Evolutionary conservation across 2,888 invertebrate genomes (phyloP), one percentile per base, ranked within the genome.

Genomic region (Torymus texanus): DNA sequence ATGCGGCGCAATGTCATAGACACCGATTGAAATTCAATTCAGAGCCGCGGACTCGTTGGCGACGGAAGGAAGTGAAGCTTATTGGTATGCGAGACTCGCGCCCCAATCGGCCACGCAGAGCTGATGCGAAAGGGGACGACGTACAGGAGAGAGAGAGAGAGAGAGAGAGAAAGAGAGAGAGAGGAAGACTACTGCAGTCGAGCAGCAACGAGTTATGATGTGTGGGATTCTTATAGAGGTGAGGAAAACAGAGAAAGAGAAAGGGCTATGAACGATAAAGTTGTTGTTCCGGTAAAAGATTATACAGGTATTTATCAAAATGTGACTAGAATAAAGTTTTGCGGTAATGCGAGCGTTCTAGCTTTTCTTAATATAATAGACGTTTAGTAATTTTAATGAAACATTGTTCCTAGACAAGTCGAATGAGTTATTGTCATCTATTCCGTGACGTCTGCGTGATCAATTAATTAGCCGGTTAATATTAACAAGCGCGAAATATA

Each of bases 61-160:
- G 83, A 85, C 86, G 89, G 89, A 90, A 90, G 90, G 89, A 90
- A 90, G 89, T 88, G 86, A 82, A 83, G 83, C 83, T 87, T 83
- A 86, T 90, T 89, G 85, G 86, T 88, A 90, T 90, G 87, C 90
- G 86, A 85, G 86, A 84, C 84, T 8, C 83, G 84, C 75, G 74
- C 8, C 18, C n/a, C 3, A 61, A 67, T 18, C 0, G 14, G 67
- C 41, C 41, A 29, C 5, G 10, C 41, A 41, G 41, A 41, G 41
- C 58, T 62, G 56, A 58, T 56, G 73, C 75, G 66, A 77, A 74
- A 71, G 70, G 75, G 61, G 50, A 67, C 61, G 21, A 75, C n/a
- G n/a, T n/a, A n/a, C n/a, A n/a, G n/a, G 58, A 71, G 71, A 61
- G 41, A 5, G 41, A 41, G 41, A 41, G 41, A 8, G 8, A 41